phyloP scores from a whole-genome alignment of 2,888 invertebrate species.

The Cheilosia urbana region DNA sequence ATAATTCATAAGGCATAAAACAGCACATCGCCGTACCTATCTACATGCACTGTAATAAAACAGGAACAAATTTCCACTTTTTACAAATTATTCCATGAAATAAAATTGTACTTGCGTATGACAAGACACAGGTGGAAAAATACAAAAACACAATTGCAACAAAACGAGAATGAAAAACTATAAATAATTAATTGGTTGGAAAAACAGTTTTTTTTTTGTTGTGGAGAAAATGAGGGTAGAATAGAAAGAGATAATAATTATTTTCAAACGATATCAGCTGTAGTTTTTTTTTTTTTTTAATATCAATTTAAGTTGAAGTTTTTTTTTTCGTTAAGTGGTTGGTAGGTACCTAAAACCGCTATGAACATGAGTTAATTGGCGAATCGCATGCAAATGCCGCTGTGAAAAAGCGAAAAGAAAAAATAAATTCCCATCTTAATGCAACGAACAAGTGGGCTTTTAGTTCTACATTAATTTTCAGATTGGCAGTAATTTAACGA shows the following conservation, averaged over 20 bases:
- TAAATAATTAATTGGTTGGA: slow-evolving; percentile 48
- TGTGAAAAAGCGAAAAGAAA: not conserved
- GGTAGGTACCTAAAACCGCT: not conserved
- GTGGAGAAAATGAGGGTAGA: slow-evolving; percentile 26
- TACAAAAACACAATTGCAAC: slow-evolving; percentile 18
- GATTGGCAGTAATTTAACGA: too few species aligned
- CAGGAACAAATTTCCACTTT: slow-evolving; percentile 16
- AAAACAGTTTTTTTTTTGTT: slow-evolving; percentile 16
- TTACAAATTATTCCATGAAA: slow-evolving; percentile 45
- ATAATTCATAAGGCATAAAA: not conserved
- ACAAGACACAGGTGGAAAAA: slow-evolving; percentile 11
- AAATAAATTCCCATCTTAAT: slow-evolving; percentile 35
- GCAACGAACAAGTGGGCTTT: not conserved
- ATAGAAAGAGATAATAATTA: slow-evolving; percentile 54
- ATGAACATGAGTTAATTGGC: slow-evolving; percentile 37
- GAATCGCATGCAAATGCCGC: slow-evolving; percentile 12
- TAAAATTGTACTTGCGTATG: slow-evolving; percentile 28
- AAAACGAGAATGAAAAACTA: slow-evolving; percentile 48
- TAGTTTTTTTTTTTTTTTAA: slow-evolving; percentile 24
- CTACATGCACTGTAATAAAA: not conserved
- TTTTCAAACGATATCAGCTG: slow-evolving; percentile 61
- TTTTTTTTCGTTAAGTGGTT: slow-evolving; percentile 43
- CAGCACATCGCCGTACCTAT: too few species aligned
- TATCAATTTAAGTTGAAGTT: slow-evolving; percentile 13
- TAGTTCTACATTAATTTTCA: not conserved